Percentiles rank a stretch among this genome's conserved stretches.
Conservation (phyloP, 1,140 invertebrate genomes). For the Oreohelix idahoensis region DNA sequence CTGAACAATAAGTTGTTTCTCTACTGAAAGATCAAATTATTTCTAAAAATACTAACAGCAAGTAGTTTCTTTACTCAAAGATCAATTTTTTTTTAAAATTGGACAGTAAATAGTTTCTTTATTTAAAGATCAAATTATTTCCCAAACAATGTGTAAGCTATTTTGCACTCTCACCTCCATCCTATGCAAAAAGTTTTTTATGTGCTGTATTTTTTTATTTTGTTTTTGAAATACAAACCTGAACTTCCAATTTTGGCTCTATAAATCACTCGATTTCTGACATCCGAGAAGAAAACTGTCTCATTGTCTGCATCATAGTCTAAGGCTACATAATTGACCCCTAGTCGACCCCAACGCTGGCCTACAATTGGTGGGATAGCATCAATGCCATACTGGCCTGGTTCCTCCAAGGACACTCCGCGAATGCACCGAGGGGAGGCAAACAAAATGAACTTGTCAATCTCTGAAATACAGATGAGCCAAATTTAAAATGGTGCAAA, state of each 20-base stretch:
- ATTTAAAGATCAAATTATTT: no score
- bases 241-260: slow-evolving; percentile 90
- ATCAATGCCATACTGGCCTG: slow-evolving; percentile 78
- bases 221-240: slow-evolving; percentile 65
- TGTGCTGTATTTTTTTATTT: no score
- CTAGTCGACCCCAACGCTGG: slow-evolving; percentile 79
- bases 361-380: slow-evolving; percentile 82
- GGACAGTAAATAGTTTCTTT: no score
- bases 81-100: no score
- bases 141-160: no score
- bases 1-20: no score
- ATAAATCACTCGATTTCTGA: slow-evolving; percentile 96
- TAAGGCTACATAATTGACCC: slow-evolving; percentile 93
- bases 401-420: slow-evolving; percentile 91
- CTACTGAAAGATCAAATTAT: no score
- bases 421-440: slow-evolving; percentile 97
- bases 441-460: slow-evolving; percentile 95
- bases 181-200: no score
- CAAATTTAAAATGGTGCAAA: no score
- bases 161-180: no score
- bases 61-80: no score
- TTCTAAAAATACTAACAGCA: no score
- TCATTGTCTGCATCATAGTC: slow-evolving; percentile 93
- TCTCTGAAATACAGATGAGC: slow-evolving; percentile 73
- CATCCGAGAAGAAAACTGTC: slow-evolving; percentile 97